Evolutionary conservation across 2,797 vertebrate genomes (phyloP).

Genomic region (Sebastes cheni): DNA sequence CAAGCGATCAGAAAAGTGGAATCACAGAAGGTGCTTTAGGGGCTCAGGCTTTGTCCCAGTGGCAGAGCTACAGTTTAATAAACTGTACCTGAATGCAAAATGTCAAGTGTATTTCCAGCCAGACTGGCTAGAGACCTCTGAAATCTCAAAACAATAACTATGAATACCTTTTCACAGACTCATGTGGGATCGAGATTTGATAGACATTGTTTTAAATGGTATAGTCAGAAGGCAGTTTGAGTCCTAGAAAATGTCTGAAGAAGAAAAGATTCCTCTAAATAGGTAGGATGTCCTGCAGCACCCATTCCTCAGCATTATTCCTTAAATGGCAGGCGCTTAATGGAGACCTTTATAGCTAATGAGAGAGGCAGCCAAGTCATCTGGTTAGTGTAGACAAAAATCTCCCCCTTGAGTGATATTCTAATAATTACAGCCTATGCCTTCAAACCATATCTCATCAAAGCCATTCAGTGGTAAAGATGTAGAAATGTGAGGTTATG

Average conservation of each 20-base stretch:
- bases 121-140: constrained; percentile 13
- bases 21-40: constrained; percentile 17
- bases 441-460: constrained; percentile 17
- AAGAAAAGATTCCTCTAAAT: neutral
- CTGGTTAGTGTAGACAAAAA: neutral
- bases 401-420: neutral
- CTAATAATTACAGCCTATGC: constrained; percentile 27
- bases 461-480: constrained; percentile 2
- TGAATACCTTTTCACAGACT: constrained; percentile 1
- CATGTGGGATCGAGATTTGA: constrained; percentile 17
- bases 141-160: constrained; percentile 59
- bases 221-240: neutral
- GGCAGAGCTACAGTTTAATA: constrained; percentile 40
- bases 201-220: constrained; percentile 31
- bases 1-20: neutral
- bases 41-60: constrained; percentile 29
- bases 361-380: neutral
- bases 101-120: constrained; percentile 39
- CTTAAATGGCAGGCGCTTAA: constrained; percentile 14
- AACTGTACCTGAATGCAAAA: constrained; percentile 41
- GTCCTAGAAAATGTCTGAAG: neutral
- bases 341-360: constrained; percentile 13
- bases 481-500: constrained; percentile 23
- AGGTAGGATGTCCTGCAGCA: neutral
- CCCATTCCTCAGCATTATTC: neutral